Evolutionary conservation across 2,797 vertebrate genomes (phyloP).

Genomic region (Acomys russatus): DNA sequence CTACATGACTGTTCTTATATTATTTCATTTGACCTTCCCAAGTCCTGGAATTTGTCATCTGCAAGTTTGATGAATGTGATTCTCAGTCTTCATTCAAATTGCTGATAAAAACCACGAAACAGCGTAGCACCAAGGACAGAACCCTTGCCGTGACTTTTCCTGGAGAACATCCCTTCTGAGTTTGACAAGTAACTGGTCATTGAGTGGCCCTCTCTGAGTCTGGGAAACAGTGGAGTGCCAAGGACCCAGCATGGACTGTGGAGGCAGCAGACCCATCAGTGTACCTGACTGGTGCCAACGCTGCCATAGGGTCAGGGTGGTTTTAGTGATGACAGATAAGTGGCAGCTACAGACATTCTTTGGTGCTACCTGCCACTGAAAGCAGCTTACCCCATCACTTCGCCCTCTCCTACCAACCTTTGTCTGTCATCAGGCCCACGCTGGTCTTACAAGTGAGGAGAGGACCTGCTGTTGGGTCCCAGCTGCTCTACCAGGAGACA

Average conservation of each 20-base stretch:
- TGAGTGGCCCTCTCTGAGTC: not conserved
- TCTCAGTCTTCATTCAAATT: slow-evolving; percentile 65
- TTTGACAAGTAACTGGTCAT: not conserved
- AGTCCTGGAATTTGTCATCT: slow-evolving; percentile 55
- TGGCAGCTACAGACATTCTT: not conserved
- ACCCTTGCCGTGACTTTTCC: not conserved
- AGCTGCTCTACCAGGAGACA: not conserved
- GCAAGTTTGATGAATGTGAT: slow-evolving; percentile 50
- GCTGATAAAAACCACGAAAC: slow-evolving; percentile 39
- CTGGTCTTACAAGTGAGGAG: not conserved
- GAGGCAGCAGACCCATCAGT: not conserved
- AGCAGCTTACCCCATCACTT: not conserved
- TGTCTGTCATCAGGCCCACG: not conserved
- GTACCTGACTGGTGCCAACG: not conserved
- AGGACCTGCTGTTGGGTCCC: not conserved
- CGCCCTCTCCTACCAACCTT: not conserved
- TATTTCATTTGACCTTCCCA: slow-evolving; percentile 58
- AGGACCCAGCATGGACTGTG: not conserved
- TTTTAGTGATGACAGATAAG: not conserved
- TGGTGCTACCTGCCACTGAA: not conserved
- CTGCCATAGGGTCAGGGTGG: not conserved
- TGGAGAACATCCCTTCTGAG: not conserved
- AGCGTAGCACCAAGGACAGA: not conserved
- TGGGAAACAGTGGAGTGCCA: not conserved
- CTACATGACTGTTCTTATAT: not conserved